These are phyloP conservation scores for Autographa pulchrina DNA, from an alignment of 2,888 invertebrate genomes.

Conservation along the genomic window DNA sequence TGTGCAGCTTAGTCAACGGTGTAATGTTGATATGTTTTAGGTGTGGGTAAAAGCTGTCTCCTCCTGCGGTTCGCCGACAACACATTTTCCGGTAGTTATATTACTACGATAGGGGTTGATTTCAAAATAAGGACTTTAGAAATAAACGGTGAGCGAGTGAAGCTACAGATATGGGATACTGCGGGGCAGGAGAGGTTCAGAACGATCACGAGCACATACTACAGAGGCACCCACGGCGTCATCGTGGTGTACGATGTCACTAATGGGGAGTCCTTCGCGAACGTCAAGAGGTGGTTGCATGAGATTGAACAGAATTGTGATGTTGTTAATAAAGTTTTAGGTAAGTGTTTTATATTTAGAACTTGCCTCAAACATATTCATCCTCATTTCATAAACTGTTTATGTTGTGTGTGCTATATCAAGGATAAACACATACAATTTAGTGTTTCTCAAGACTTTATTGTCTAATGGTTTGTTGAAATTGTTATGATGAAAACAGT, in stretches of 20 bases:
- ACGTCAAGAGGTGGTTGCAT: conserved; percentile 99
- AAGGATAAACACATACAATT: not conserved
- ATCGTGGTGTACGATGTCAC: conserved; percentile 99
- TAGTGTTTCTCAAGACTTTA: conserved; percentile 22
- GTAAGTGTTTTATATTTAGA: conserved; percentile 84
- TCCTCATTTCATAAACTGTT: not conserved
- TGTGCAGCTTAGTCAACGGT: conserved; percentile 66
- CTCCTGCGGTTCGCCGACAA: conserved; percentile 99
- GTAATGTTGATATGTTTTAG: conserved; percentile 88
- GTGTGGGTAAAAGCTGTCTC: conserved; percentile 99
- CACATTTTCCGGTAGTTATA: conserved; percentile 99
- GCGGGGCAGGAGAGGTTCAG: conserved; percentile 99
- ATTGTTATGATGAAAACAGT: conserved; percentile 9
- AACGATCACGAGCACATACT: conserved; percentile 99
- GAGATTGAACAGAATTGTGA: conserved; percentile 99
- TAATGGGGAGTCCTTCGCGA: conserved; percentile 99
- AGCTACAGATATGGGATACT: conserved; percentile 99
- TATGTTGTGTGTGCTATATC: not conserved
- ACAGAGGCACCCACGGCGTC: conserved; percentile 99
- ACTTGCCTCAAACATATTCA: not conserved
- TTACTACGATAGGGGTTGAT: conserved; percentile 99
- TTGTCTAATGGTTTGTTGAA: conserved; percentile 25
- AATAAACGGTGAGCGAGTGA: conserved; percentile 96
- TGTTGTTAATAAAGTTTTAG: conserved; percentile 99
- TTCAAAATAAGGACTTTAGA: conserved; percentile 99